Base-by-base conservation (phyloP, 2,113 vertebrate species). In the Regulus satrapa region DNA sequence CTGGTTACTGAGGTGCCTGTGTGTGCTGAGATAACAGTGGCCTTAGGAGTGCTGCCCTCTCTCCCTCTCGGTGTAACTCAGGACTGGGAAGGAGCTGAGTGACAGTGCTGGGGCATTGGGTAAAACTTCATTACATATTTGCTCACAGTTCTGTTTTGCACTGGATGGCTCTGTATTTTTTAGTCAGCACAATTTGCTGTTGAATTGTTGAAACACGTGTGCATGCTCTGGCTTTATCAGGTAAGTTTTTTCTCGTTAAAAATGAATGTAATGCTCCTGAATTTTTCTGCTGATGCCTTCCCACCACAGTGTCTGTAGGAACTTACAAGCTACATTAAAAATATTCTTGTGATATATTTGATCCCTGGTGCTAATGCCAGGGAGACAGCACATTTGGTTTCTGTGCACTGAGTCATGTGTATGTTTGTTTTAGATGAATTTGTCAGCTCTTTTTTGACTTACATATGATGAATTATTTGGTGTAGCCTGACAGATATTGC, bases 361-460 rank as follows among this genome's bases (percentile, higher is more conserved):
- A 49, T 83, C 45, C 56, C 14, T 88, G 32, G 12, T 48, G 23
- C 19, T 78, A 64, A 41, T 64, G n/a, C 24, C 19, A 71, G 48
- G n/a, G 32, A 61, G 1, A 1, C 10, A 74, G 58, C 45, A 62
- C 18, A 10, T 84, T 86, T 20, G 41, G 31, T 18, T 90, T 28
- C 38, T 28, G 28, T 64, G 68, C 45, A 58, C 17, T 1, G 18
- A 36, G 36, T 54, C 32, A 6, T 36, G 59, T 68, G 29, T 82
- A 62, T 86, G 28, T 46, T 25, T 83, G 48, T 62, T 84, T 95
- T 21, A 75, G 56, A 59, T 82, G 48, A 81, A 63, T 89, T 92
- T 95, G 77, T 82, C 74, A 82, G 66, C 56, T 85, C 45, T 82
- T 89, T 85, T 40, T 82, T 91, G 86, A 85, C 69, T 91, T 91